A percentile compares a stretch with the other conserved stretches of the same genome.
These are phyloP conservation scores for Taenaris catops DNA, from an alignment of 2,888 invertebrate species.

Conservation along the genomic window DNA sequence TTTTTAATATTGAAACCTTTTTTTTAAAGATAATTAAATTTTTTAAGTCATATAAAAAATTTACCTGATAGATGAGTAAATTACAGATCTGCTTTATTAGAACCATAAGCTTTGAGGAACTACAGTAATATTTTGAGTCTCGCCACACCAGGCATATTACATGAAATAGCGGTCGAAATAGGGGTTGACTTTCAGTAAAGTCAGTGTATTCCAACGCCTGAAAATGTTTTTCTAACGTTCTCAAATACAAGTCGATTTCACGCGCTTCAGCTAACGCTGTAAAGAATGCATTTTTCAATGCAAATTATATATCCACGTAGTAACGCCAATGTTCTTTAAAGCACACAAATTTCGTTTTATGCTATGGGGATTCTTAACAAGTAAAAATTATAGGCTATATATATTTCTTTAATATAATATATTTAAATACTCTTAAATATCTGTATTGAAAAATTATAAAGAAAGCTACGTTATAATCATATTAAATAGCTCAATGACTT, in stretches of 20 bases:
- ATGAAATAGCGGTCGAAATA: slow-evolving; percentile 91
- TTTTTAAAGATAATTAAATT: too few relatives aligned
- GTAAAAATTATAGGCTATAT: too few relatives aligned
- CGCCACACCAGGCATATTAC: slow-evolving; percentile 95
- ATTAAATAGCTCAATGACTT: too few relatives aligned
- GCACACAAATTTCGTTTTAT: too few relatives aligned
- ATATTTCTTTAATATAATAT: too few relatives aligned
- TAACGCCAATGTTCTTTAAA: too few relatives aligned
- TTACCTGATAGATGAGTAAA: slow-evolving; percentile 91
- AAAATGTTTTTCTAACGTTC: slow-evolving; percentile 90
- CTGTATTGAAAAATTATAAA: too few relatives aligned
- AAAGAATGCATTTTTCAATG: slow-evolving; percentile 29
- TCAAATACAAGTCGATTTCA: slow-evolving; percentile 92
- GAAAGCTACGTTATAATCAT: too few relatives aligned
- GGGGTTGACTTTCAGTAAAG: slow-evolving; percentile 88
- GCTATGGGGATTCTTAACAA: too few relatives aligned
- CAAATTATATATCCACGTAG: too few relatives aligned
- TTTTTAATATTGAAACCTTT: too few relatives aligned
- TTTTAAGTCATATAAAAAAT: neutral
- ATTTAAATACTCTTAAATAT: too few relatives aligned
- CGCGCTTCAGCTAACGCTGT: slow-evolving; percentile 93
- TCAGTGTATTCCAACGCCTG: slow-evolving; percentile 90
- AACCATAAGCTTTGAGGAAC: slow-evolving; percentile 92
- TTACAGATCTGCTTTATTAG: slow-evolving; percentile 94
- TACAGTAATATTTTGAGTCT: slow-evolving; percentile 93